Percentiles rank a stretch among this genome's conserved stretches.
phyloP scores from a whole-genome alignment of 1,140 invertebrate species.

The Nasonia vitripennis region DNA sequence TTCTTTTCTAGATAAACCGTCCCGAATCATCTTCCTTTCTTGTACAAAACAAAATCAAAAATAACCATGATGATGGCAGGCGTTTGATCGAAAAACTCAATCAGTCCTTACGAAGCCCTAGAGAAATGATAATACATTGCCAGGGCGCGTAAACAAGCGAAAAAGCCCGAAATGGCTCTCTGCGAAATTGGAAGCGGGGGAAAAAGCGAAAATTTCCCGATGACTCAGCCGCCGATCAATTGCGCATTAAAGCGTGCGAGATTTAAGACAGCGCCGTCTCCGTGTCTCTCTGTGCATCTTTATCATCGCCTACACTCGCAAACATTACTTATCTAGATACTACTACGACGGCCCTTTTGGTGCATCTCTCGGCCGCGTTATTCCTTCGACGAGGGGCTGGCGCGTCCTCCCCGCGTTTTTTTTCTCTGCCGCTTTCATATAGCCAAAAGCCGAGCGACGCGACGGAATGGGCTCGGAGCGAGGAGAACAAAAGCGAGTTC shows the following conservation, averaged over 20 bases:
- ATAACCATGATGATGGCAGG: no score
- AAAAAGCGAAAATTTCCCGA: conserved; percentile 33
- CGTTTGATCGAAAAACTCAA: background rate
- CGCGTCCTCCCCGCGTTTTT: background rate
- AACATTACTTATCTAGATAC: background rate
- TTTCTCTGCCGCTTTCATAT: background rate
- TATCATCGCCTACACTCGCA: conserved; percentile 20
- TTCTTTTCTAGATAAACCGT: no score
- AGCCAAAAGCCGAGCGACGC: background rate
- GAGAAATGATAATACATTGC: background rate
- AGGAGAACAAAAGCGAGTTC: conserved; percentile 26
- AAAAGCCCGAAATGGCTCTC: conserved; percentile 18
- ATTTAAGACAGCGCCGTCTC: conserved; percentile 43
- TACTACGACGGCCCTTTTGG: background rate
- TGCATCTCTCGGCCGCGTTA: background rate
- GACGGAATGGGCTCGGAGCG: background rate
- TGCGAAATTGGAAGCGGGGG: conserved; percentile 25
- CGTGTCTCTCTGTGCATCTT: conserved; percentile 17
- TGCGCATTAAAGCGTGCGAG: conserved; percentile 45
- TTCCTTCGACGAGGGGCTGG: conserved; percentile 2
- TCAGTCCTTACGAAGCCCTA: background rate
- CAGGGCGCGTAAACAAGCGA: conserved; percentile 5
- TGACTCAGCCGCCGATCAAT: conserved; percentile 48
- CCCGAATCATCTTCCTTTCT: no score
- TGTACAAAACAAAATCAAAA: no score